Percentiles rank a stretch among this genome's conserved stretches.
These are phyloP conservation scores for Drosophila longiperda DNA, from an alignment of 2,888 invertebrate species.

Conservation along the genomic window DNA sequence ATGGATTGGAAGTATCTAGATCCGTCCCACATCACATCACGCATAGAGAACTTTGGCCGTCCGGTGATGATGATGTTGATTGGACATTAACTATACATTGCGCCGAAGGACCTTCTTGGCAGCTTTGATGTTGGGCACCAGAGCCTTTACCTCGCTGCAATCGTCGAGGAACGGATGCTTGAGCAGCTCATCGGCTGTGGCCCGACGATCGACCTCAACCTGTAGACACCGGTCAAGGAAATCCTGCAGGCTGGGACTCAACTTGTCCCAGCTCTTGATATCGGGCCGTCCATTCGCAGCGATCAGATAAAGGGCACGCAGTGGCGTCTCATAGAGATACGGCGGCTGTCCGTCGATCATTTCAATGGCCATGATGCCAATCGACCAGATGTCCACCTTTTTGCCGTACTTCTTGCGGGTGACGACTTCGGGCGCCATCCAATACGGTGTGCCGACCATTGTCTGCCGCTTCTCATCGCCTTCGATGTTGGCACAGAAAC, in stretches of 20 bases:
- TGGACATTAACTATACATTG: conserved; percentile 81
- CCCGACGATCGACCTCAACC: conserved; percentile 94
- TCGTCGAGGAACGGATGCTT: conserved; percentile 96
- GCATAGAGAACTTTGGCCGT: conserved; percentile 70
- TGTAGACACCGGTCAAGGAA: conserved; percentile 95
- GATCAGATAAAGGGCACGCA: conserved; percentile 97
- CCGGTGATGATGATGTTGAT: conserved; percentile 68
- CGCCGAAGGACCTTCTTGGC: conserved; percentile 92
- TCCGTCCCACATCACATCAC: conserved; percentile 54
- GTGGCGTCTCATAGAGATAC: conserved; percentile 96
- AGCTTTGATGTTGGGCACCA: conserved; percentile 95
- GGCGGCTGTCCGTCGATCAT: conserved; percentile 99
- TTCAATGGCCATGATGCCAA: conserved; percentile 98
- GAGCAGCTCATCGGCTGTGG: conserved; percentile 94
- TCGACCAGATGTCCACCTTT: conserved; percentile 96
- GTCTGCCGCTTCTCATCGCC: conserved; percentile 98
- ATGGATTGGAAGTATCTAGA: background rate
- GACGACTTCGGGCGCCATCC: conserved; percentile 99
- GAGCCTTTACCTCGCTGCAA: conserved; percentile 91
- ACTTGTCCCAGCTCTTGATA: conserved; percentile 92
- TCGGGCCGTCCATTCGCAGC: conserved; percentile 97
- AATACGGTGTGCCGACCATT: conserved; percentile 99
- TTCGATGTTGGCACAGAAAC: conserved; percentile 98
- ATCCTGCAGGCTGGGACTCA: conserved; percentile 91
- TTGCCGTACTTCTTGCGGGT: conserved; percentile 97